phyloP scores from a whole-genome alignment of 2,113 vertebrate species.

The Bubo bubo region DNA sequence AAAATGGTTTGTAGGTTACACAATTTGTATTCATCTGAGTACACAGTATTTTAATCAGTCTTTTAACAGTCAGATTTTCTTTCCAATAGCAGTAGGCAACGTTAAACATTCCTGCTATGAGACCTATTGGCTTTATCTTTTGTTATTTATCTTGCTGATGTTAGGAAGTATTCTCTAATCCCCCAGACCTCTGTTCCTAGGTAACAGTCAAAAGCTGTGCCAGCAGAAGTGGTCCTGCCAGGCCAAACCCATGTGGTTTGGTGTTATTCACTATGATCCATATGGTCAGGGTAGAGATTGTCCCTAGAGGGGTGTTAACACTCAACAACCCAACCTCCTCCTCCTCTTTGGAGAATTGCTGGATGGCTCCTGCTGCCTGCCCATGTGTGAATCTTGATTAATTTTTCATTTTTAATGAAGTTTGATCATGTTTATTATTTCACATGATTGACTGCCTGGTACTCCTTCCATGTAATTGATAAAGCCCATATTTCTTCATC shows the following conservation, averaged over 20 bases:
- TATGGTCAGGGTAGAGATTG: slow-evolving; percentile 90
- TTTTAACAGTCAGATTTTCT: not conserved
- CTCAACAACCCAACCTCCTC: slow-evolving; percentile 85
- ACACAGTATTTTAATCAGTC: not conserved
- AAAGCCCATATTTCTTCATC: slow-evolving; percentile 87
- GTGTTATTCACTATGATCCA: slow-evolving; percentile 92
- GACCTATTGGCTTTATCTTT: slow-evolving; percentile 60
- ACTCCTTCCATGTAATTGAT: slow-evolving; percentile 83
- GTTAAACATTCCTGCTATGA: slow-evolving; percentile 51
- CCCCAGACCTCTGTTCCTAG: slow-evolving; percentile 86
- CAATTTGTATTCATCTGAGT: not conserved
- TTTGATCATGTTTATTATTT: slow-evolving; percentile 86
- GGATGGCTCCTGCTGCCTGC: slow-evolving; percentile 82
- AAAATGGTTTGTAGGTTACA: not conserved
- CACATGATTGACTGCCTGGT: slow-evolving; percentile 83
- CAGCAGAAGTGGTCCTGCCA: slow-evolving; percentile 86
- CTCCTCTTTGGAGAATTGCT: slow-evolving; percentile 78
- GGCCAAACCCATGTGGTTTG: slow-evolving; percentile 85
- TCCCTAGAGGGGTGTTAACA: slow-evolving; percentile 95
- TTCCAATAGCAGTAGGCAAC: not conserved
- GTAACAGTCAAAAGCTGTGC: slow-evolving; percentile 86
- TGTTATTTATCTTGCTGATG: slow-evolving; percentile 73
- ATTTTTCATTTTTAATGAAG: slow-evolving; percentile 90
- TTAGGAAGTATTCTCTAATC: slow-evolving; percentile 78
- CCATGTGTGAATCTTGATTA: slow-evolving; percentile 86